Conservation (phyloP, 2,113 vertebrate genomes). For the Oreochromis aureus region DNA sequence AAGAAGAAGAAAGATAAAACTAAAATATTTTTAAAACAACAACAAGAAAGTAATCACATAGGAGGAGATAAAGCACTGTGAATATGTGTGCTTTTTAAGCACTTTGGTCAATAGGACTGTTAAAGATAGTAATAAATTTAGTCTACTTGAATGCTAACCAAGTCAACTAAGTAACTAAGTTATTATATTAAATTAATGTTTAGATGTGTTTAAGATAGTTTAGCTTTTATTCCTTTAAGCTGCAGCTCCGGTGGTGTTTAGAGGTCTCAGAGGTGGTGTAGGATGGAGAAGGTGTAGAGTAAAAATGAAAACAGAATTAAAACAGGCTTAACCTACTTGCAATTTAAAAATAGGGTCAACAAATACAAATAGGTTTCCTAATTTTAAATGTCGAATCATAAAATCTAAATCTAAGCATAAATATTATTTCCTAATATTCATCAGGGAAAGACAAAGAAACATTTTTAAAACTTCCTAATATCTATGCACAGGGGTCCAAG, state of each 20-base stretch:
- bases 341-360: not conserved
- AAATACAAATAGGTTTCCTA: not conserved
- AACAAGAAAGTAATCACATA: not conserved
- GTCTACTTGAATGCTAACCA: not conserved
- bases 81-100: not conserved
- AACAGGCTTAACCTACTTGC: not conserved
- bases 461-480: not conserved
- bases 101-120: not conserved
- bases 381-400: not conserved
- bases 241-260: rapidly evolving
- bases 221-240: not conserved
- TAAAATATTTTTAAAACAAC: not conserved
- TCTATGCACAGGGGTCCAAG: not conserved
- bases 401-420: not conserved
- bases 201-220: not conserved
- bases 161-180: not conserved
- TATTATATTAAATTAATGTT: not conserved
- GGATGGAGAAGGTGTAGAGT: not conserved
- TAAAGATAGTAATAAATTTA: not conserved
- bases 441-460: not conserved
- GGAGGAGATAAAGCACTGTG: not conserved
- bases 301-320: not conserved
- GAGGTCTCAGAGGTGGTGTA: not conserved
- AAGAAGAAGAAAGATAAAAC: not conserved
- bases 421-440: not conserved